Evolutionary conservation across 2,113 vertebrate genomes (phyloP).

Genomic region (Thamnaconus septentrionalis): DNA sequence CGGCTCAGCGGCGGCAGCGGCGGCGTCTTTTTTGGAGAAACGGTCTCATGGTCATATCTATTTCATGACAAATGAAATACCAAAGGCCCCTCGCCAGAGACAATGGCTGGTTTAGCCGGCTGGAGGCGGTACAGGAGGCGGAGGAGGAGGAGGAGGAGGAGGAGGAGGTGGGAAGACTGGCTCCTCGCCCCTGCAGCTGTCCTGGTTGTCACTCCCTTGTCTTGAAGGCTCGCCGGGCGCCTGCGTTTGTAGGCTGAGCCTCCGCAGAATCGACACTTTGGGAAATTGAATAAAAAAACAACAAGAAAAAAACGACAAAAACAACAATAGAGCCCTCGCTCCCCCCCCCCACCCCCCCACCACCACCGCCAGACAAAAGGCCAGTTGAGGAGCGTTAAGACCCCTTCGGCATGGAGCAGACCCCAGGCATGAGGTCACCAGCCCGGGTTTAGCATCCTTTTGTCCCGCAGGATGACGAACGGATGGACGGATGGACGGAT

Average conservation of each 20-base stretch:
- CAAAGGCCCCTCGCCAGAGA: slow-evolving; percentile 67
- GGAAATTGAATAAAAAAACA: slow-evolving; percentile 5
- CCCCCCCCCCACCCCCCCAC: too few species aligned
- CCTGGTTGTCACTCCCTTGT: slow-evolving; percentile 76
- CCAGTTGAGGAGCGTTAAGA: slow-evolving; percentile 69
- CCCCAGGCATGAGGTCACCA: slow-evolving; percentile 70
- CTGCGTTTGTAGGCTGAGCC: slow-evolving; percentile 19
- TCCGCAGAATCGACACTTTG: background rate
- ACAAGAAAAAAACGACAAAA: slow-evolving; percentile 19
- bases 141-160: slow-evolving; percentile 47
- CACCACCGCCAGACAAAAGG: slow-evolving; percentile 64
- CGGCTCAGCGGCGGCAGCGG: slow-evolving; percentile 13
- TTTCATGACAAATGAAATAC: slow-evolving; percentile 81
- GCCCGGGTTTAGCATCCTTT: slow-evolving; percentile 68
- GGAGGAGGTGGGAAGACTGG: slow-evolving; percentile 56
- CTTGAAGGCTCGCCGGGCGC: slow-evolving; percentile 71
- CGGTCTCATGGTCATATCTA: slow-evolving; percentile 68
- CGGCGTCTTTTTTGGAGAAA: slow-evolving; percentile 57
- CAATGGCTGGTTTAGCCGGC: slow-evolving; percentile 70
- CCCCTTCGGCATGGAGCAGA: slow-evolving; percentile 63
- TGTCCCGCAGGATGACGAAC: slow-evolving; percentile 38
- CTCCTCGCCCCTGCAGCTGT: slow-evolving; percentile 76
- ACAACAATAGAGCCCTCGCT: too few species aligned
- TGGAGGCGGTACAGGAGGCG: slow-evolving; percentile 39
- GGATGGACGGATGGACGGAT: too few species aligned